Evolutionary conservation across 2,888 invertebrate species (phyloP).

Genomic region (Parasteatoda lunata): DNA sequence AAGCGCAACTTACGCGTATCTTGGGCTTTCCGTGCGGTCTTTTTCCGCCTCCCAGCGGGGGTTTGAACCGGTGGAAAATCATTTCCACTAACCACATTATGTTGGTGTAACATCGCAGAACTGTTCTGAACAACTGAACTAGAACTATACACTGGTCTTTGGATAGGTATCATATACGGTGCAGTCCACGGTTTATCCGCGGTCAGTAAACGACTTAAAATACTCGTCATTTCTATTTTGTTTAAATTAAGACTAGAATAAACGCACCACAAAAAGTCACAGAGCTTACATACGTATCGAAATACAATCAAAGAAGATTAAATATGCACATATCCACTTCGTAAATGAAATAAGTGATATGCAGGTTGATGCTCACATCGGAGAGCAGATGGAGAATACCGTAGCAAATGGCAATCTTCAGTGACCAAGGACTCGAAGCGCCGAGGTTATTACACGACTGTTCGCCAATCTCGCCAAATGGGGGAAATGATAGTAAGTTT

Average conservation of each 20-base stretch:
- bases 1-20: slow-evolving; percentile 50
- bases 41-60: slow-evolving; percentile 30
- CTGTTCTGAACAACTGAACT: neutral
- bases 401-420: slow-evolving; percentile 34
- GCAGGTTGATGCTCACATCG: slow-evolving; percentile 34
- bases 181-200: slow-evolving; percentile 61
- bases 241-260: neutral
- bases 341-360: slow-evolving; percentile 49
- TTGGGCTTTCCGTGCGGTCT: slow-evolving; percentile 48
- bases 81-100: slow-evolving; percentile 57
- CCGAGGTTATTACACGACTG: slow-evolving; percentile 19
- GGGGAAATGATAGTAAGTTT: neutral
- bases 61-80: slow-evolving; percentile 38
- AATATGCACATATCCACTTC: no score
- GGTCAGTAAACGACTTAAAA: slow-evolving; percentile 64
- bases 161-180: slow-evolving; percentile 31
- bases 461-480: slow-evolving; percentile 52
- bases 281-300: no score
- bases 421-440: slow-evolving; percentile 4
- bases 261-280: neutral
- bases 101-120: slow-evolving; percentile 13
- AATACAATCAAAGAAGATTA: no score
- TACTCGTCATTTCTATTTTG: slow-evolving; percentile 61
- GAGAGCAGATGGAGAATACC: slow-evolving; percentile 18
- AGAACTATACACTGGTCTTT: slow-evolving; percentile 9